phyloP scores from a whole-genome alignment of 2,888 invertebrate species.

The Dusona sp. region DNA sequence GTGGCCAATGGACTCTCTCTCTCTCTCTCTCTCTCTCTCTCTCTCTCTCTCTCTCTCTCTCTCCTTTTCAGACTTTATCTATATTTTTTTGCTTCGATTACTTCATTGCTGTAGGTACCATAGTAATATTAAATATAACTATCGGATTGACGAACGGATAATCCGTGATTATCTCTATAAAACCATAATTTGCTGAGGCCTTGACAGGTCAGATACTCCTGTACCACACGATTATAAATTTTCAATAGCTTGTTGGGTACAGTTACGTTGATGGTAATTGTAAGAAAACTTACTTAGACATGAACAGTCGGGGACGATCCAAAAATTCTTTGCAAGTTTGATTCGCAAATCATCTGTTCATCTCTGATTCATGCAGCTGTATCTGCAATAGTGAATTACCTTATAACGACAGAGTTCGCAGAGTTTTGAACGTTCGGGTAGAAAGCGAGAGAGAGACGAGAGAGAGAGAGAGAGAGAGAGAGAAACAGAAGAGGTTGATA shows the following conservation, averaged over 20 bases:
- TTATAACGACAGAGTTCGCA: conserved; percentile 42
- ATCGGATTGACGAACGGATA: not conserved
- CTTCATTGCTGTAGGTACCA: not conserved
- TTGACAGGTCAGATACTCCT: not conserved
- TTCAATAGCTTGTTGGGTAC: not conserved
- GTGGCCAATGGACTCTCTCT: conserved; percentile 15
- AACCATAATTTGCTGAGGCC: not conserved
- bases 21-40: not conserved
- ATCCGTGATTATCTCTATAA: not conserved
- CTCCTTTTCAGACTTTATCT: not conserved
- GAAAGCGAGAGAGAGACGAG: not conserved
- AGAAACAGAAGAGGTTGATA: conserved; percentile 9
- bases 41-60: not conserved
- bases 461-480: not conserved
- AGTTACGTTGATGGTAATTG: not conserved
- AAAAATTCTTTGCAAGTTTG: not conserved
- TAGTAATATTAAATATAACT: not conserved
- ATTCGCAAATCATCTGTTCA: not conserved
- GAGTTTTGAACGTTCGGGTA: conserved; percentile 4
- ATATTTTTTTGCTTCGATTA: not conserved
- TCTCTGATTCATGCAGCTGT: conserved; percentile 8
- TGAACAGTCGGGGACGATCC: not conserved
- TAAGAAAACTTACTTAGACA: not conserved
- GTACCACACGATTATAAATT: not conserved
- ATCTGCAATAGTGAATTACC: conserved; percentile 52